Conservation (phyloP, 2,888 invertebrate species). For the Phyllotreta cruciferae region DNA sequence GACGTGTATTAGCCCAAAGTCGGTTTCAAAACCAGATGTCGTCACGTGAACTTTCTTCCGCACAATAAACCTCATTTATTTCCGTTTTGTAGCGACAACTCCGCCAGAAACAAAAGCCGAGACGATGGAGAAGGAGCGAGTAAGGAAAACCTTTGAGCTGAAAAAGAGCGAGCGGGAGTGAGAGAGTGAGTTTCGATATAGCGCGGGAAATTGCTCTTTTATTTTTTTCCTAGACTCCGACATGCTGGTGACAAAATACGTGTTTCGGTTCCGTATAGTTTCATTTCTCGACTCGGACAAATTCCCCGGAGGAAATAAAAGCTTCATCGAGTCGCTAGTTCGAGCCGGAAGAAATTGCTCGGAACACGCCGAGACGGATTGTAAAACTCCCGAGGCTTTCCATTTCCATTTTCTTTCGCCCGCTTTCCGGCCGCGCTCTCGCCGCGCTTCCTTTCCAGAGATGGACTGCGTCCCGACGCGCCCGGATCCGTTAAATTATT, state of each 20-base stretch:
- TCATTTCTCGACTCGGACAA: constrained; percentile 55
- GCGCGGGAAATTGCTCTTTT: constrained; percentile 39
- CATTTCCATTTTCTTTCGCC: constrained; percentile 23
- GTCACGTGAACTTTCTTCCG: constrained; percentile 28
- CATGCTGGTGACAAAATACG: constrained; percentile 56
- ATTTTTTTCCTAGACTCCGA: constrained; percentile 48
- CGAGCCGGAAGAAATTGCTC: constrained; percentile 57
- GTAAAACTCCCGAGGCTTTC: constrained; percentile 30
- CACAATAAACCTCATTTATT: constrained; percentile 38
- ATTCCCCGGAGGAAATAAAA: constrained; percentile 60
- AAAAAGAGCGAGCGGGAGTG: constrained; percentile 20
- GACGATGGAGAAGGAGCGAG: constrained; percentile 6
- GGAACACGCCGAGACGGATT: constrained; percentile 52
- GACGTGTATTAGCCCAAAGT: constrained; percentile 11
- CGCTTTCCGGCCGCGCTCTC: constrained; percentile 21
- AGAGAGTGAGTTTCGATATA: constrained; percentile 16
- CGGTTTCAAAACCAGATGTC: constrained; percentile 27
- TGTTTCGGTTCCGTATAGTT: constrained; percentile 57
- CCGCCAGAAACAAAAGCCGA: constrained; percentile 17
- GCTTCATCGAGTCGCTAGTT: constrained; percentile 57
- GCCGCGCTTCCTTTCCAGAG: constrained; percentile 28
- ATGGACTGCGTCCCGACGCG: constrained; percentile 15
- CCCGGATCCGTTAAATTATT: too few relatives aligned
- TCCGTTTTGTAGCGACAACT: constrained; percentile 33
- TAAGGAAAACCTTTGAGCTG: constrained; percentile 26